phyloP scores from a whole-genome alignment of 2,797 vertebrate species.

The Sorex maritimensis region DNA sequence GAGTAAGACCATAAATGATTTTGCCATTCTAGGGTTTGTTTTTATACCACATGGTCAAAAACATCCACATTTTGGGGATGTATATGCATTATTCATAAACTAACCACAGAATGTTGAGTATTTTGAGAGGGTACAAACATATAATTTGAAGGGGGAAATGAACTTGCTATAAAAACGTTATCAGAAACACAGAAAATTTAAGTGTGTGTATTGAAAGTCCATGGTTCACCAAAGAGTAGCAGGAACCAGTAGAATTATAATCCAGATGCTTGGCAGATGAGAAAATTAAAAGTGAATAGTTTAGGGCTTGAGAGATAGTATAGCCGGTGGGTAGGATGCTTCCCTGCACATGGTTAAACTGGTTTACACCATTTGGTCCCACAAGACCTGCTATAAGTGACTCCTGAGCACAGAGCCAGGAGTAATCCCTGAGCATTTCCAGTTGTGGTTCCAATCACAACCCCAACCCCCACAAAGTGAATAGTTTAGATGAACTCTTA shows the following conservation, averaged over 20 bases:
- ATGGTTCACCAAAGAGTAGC: slow-evolving; percentile 37
- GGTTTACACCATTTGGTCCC: no score
- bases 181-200: slow-evolving; percentile 53
- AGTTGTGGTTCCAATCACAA: no score
- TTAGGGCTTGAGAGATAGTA: neutral
- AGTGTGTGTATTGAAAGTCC: neutral
- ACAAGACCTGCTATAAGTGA: no score
- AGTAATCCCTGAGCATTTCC: no score
- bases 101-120: slow-evolving; percentile 11
- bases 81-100: neutral
- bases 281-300: slow-evolving; percentile 75
- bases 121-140: slow-evolving; percentile 60
- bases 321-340: no score
- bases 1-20: slow-evolving; percentile 57
- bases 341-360: no score
- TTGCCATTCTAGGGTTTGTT: slow-evolving; percentile 6
- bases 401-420: no score
- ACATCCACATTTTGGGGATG: neutral
- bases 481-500: slow-evolving; percentile 33
- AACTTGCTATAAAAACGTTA: slow-evolving; percentile 27
- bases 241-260: slow-evolving; percentile 62
- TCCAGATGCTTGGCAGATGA: slow-evolving; percentile 57
- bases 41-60: slow-evolving; percentile 54
- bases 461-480: slow-evolving; percentile 56
- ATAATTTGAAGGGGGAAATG: slow-evolving; percentile 62